These are phyloP conservation scores for Pterobdella sp. DNA, from an alignment of 2,888 invertebrate species.

Conservation along the genomic window DNA sequence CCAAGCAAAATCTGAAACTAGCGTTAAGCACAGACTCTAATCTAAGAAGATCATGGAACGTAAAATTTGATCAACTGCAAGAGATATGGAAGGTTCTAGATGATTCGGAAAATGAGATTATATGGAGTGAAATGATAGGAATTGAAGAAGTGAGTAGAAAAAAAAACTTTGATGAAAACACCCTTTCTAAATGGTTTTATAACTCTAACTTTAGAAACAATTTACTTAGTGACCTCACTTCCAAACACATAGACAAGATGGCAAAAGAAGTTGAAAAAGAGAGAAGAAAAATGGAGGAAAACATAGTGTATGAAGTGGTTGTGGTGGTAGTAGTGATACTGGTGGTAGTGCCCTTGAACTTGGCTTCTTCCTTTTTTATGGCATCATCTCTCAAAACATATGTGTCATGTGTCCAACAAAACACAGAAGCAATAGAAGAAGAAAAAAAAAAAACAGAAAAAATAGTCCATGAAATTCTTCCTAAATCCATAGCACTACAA, in stretches of 20 bases:
- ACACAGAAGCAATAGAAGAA: conserved; percentile 25
- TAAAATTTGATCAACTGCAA: not conserved
- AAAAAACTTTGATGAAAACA: not conserved
- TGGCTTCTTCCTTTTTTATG: conserved; percentile 14
- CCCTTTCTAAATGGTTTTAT: not conserved
- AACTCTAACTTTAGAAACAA: not conserved
- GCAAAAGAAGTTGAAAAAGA: not conserved
- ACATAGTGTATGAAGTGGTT: conserved; percentile 19
- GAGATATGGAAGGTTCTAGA: not conserved
- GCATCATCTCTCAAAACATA: conserved; percentile 28
- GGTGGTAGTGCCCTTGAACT: conserved; percentile 23
- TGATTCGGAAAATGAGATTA: not conserved
- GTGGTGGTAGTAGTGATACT: conserved; percentile 14
- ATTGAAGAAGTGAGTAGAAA: not conserved
- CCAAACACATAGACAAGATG: not conserved
- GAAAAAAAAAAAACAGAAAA: conserved; percentile 32
- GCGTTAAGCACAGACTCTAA: not conserved
- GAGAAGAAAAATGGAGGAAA: not conserved
- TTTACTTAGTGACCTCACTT: conserved; percentile 7
- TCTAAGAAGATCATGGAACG: not conserved
- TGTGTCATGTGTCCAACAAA: conserved; percentile 22
- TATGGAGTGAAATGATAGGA: not conserved
- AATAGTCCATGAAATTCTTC: conserved; percentile 32
- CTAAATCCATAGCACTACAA: conserved; percentile 26
- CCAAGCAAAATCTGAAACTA: not conserved